Base-by-base conservation (phyloP, 1,140 invertebrate species). In the Microplitis demolitor region DNA sequence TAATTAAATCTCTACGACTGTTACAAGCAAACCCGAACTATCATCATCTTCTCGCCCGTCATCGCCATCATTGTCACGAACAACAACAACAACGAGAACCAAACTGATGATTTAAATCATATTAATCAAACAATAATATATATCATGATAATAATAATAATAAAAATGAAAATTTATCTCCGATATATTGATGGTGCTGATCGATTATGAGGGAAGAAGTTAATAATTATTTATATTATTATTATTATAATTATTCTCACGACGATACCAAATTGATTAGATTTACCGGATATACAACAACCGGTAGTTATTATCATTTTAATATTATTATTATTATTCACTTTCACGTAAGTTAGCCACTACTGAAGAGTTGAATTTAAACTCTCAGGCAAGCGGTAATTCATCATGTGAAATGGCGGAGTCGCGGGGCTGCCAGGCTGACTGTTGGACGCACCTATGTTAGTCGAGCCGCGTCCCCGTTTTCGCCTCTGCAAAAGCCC, bases 401-500 rank as follows among this genome's bases (percentile, higher is more conserved):
- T 91, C 79, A 92, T 92, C 90, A 92, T 92, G 85, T 92, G 92
- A 86, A 89, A 93, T 56, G 89, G 91, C 51, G 88, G 92, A 84
- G 89, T 91, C 24, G 89, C 88, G 24, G 90, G 90, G 80, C 89
- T 90, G 68, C 86, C 83, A 9, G 89, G 88, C 78, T 81, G 88
- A 78, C 81, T 87, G 73, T 85, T 86, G 54, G 71, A 72, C 71
- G 79, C 74, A 54, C 80, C 80, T 73, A 83, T 74, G 66, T 84
- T 84, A 73, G 83, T 85, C 16, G 84, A 82, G 58, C 85, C 88
- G 70, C 90, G 85, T 11, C 93, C 93, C 16, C 93, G 88, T 79
- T 93, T 92, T 74, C 93, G 89, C 77, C 90, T 89, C 31, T 93
- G 93, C 64, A 95, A 81, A 71, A 94, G 94, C 4, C 93, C 93